Evolutionary conservation across 2,888 invertebrate genomes (phyloP).

Genomic region (Dolichopus griseipennis): DNA sequence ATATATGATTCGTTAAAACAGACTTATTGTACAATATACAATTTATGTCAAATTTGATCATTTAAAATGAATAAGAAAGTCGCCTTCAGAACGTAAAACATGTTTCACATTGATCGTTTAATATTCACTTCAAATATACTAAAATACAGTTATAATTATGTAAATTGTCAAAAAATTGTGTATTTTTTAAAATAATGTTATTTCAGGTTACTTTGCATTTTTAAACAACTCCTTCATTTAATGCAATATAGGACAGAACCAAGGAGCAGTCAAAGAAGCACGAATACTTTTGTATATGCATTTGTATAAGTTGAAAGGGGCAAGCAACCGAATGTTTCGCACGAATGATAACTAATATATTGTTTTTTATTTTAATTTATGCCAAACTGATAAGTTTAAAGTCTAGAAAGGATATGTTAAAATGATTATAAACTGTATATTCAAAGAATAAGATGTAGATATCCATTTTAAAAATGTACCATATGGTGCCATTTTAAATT

Average conservation of each 20-base stretch:
- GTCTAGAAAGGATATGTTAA: not conserved
- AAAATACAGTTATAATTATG: not conserved
- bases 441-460: not conserved
- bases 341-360: not conserved
- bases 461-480: not conserved
- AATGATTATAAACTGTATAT: not conserved
- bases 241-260: too few relatives aligned
- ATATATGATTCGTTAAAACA: not conserved
- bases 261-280: too few relatives aligned
- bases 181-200: too few relatives aligned
- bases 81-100: too few relatives aligned
- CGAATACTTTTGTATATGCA: too few relatives aligned
- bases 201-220: too few relatives aligned
- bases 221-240: too few relatives aligned
- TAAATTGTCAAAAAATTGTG: not conserved
- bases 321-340: not conserved
- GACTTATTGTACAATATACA: not conserved
- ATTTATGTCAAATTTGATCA: not conserved
- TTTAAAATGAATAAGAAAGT: too few relatives aligned
- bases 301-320: too few relatives aligned
- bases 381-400: not conserved
- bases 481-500: not conserved
- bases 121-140: too few relatives aligned
- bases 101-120: too few relatives aligned
- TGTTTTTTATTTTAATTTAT: not conserved